Conservation (phyloP, 2,888 invertebrate genomes). For the Euplagia quadripunctaria region DNA sequence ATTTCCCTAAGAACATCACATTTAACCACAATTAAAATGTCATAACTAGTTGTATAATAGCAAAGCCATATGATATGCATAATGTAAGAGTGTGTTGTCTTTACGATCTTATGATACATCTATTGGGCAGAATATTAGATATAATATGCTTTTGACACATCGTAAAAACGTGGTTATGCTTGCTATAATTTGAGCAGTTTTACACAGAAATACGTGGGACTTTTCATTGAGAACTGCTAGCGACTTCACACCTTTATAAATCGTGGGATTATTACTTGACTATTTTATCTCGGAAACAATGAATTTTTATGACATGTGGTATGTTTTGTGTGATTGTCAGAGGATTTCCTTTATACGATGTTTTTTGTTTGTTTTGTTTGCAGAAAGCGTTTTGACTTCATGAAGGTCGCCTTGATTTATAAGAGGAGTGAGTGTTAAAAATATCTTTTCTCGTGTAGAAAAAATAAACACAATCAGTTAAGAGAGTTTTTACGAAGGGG, state of each 20-base stretch:
- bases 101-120: conserved; percentile 44
- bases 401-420: conserved; percentile 8
- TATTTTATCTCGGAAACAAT: conserved; percentile 35
- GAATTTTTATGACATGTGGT: conserved; percentile 30
- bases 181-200: conserved; percentile 50
- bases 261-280: conserved; percentile 28
- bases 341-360: conserved; percentile 32
- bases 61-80: conserved; percentile 39
- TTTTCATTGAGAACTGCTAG: conserved; percentile 41
- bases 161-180: conserved; percentile 55
- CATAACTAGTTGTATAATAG: conserved; percentile 36
- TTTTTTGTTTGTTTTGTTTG: conserved; percentile 28
- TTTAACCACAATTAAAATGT: conserved; percentile 39
- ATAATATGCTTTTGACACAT: conserved; percentile 60
- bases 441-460: neutral
- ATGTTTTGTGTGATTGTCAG: conserved; percentile 28
- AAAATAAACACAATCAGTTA: neutral
- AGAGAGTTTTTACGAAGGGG: neutral
- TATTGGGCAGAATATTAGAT: conserved; percentile 51
- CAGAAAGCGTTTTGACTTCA: neutral
- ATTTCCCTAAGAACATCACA: conserved; percentile 34
- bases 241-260: conserved; percentile 25
- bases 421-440: neutral
- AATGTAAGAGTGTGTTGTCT: conserved; percentile 27
- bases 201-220: conserved; percentile 45